Conservation (phyloP, 1,140 invertebrate genomes). For the Trachymyrmex cornetzi region DNA sequence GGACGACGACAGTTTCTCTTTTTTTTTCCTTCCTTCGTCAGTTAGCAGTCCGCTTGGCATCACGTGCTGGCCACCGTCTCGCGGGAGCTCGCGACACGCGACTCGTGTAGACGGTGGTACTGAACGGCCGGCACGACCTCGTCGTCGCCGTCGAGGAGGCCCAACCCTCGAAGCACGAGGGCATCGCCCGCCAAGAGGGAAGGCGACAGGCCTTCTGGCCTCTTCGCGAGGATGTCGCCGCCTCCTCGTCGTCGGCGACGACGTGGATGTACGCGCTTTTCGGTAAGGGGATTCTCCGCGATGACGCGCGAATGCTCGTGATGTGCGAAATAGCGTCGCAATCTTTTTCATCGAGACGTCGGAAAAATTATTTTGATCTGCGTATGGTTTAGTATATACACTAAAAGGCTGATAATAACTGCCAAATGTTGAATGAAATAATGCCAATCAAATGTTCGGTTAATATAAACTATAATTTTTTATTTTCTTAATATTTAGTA, state of each 20-base stretch:
- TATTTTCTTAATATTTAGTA: too few species aligned
- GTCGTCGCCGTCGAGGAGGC: constrained; percentile 58
- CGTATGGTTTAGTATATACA: background rate
- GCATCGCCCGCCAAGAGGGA: constrained; percentile 63
- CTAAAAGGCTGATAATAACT: too few species aligned
- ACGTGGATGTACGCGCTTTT: constrained; percentile 81
- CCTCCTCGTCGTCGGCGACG: constrained; percentile 72
- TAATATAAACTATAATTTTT: too few species aligned
- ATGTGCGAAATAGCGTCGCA: background rate
- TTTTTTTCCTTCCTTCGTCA: background rate
- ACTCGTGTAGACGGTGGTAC: constrained; percentile 7
- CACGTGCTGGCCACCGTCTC: background rate
- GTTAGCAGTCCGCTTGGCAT: background rate
- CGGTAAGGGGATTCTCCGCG: constrained; percentile 73
- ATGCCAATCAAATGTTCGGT: too few species aligned
- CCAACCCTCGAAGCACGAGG: constrained; percentile 65
- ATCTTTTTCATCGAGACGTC: background rate
- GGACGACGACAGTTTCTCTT: background rate
- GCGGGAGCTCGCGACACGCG: background rate
- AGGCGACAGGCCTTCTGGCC: constrained; percentile 74
- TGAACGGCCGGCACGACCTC: constrained; percentile 62
- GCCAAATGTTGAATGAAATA: too few species aligned
- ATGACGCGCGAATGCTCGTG: background rate
- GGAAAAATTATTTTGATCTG: background rate
- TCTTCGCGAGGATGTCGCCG: constrained; percentile 76